Conservation (phyloP, 2,888 invertebrate species). For the Acleris literana region DNA sequence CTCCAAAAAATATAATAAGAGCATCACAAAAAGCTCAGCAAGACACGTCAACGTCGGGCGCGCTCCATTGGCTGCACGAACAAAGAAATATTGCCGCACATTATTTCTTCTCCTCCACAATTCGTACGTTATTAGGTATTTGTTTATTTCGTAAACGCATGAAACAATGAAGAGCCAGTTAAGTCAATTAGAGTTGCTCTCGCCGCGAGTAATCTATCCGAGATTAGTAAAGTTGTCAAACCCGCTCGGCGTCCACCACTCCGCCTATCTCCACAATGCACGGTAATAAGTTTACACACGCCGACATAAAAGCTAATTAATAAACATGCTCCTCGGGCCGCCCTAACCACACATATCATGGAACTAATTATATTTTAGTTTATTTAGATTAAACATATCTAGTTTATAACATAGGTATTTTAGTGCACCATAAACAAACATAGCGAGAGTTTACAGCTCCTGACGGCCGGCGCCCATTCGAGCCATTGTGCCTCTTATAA, state of each 20-base stretch:
- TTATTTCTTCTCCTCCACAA: slow-evolving; percentile 61
- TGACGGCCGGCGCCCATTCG: slow-evolving; percentile 78
- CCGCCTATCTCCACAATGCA: slow-evolving; percentile 35
- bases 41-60: slow-evolving; percentile 72
- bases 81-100: slow-evolving; percentile 78
- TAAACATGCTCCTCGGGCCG: slow-evolving; percentile 51
- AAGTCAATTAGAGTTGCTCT: slow-evolving; percentile 36
- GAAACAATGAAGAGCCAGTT: slow-evolving; percentile 39
- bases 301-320: slow-evolving; percentile 57
- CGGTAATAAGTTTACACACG: slow-evolving; percentile 39
- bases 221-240: slow-evolving; percentile 38
- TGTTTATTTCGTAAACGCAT: slow-evolving; percentile 38
- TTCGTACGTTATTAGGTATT: slow-evolving; percentile 48
- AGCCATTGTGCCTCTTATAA: slow-evolving; percentile 83
- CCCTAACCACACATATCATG: slow-evolving; percentile 70
- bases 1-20: slow-evolving; percentile 80
- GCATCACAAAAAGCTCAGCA: slow-evolving; percentile 75
- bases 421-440: slow-evolving; percentile 83
- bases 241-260: slow-evolving; percentile 31
- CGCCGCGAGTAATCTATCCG: slow-evolving; percentile 27
- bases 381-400: slow-evolving; percentile 82
- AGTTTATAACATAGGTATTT: slow-evolving; percentile 80
- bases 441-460: slow-evolving; percentile 81
- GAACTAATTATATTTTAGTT: slow-evolving; percentile 78
- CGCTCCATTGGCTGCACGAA: slow-evolving; percentile 76